Percentiles rank a stretch among this genome's conserved stretches.
These are phyloP conservation scores for Pionites leucogaster DNA, from an alignment of 2,113 vertebrate species.

Conservation along the genomic window DNA sequence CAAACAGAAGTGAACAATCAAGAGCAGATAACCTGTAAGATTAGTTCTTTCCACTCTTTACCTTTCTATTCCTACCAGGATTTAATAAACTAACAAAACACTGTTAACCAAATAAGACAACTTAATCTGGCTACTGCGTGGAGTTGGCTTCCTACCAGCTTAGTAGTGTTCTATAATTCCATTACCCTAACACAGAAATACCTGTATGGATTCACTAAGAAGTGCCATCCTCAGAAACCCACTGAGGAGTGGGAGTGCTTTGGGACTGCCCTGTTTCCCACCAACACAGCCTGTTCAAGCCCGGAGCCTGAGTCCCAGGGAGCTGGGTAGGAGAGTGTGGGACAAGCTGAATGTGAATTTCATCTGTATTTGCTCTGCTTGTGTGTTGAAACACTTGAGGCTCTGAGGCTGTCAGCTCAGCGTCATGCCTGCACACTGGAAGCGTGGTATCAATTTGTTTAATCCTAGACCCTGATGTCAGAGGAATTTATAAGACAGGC, in stretches of 20 bases:
- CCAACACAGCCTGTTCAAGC: fast-evolving
- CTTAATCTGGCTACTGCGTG: not conserved
- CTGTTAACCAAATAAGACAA: conserved; percentile 27
- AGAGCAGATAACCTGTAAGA: not conserved
- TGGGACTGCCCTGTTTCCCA: not conserved
- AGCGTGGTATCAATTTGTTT: conserved; percentile 8
- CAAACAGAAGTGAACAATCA: not conserved
- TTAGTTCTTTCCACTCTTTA: not conserved
- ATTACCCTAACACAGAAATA: not conserved
- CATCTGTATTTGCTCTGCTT: not conserved
- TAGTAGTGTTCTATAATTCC: not conserved
- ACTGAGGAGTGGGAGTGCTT: not conserved
- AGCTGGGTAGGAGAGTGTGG: fast-evolving
- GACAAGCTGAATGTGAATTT: not conserved
- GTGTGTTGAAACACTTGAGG: not conserved
- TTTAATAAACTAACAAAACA: conserved; percentile 41
- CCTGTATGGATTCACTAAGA: not conserved
- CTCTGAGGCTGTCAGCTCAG: not conserved
- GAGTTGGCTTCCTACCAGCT: conserved; percentile 6
- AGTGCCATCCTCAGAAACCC: not conserved
- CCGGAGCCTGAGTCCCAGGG: not conserved
- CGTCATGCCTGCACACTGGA: not conserved
- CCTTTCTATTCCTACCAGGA: not conserved
- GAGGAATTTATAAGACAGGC: conserved; percentile 20
- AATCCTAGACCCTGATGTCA: conserved; percentile 30